Conservation (phyloP, 2,113 vertebrate species). For the Paratilapia polleni region DNA sequence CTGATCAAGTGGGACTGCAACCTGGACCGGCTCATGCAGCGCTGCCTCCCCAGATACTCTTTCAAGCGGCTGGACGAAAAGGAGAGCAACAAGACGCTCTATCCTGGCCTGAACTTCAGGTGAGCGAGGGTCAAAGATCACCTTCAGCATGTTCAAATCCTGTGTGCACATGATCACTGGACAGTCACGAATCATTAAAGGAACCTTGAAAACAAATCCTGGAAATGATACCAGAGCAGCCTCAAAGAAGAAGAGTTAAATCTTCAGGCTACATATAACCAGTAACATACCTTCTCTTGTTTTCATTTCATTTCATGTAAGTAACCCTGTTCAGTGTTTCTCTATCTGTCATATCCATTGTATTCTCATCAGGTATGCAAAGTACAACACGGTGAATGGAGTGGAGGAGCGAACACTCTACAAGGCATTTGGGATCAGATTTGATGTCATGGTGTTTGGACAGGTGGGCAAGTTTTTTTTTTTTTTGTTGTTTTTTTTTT, state of each 20-base stretch:
- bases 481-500: fast-evolving
- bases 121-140: slow-evolving; percentile 45
- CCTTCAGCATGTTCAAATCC: not conserved
- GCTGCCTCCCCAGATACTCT: slow-evolving; percentile 81
- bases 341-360: fast-evolving
- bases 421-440: slow-evolving; percentile 87
- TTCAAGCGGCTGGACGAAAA: slow-evolving; percentile 86
- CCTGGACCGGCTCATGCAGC: slow-evolving; percentile 78
- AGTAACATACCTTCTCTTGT: not conserved
- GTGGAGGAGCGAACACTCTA: slow-evolving; percentile 83
- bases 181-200: not conserved
- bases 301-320: not conserved
- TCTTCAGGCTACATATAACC: not conserved
- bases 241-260: not conserved
- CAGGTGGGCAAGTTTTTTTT: slow-evolving; percentile 72
- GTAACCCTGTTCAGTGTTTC: not conserved
- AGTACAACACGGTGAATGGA: slow-evolving; percentile 77
- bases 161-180: not conserved
- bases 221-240: not conserved
- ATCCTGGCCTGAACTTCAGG: slow-evolving; percentile 87
- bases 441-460: slow-evolving; percentile 89
- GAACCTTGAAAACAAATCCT: not conserved
- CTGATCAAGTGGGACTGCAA: slow-evolving; percentile 90
- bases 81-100: slow-evolving; percentile 78
- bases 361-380: slow-evolving; percentile 79